Percentiles rank a stretch among this genome's conserved stretches.
These are phyloP conservation scores for Orientallactaga bullata DNA, from an alignment of 2,113 vertebrate species.

Conservation along the genomic window DNA sequence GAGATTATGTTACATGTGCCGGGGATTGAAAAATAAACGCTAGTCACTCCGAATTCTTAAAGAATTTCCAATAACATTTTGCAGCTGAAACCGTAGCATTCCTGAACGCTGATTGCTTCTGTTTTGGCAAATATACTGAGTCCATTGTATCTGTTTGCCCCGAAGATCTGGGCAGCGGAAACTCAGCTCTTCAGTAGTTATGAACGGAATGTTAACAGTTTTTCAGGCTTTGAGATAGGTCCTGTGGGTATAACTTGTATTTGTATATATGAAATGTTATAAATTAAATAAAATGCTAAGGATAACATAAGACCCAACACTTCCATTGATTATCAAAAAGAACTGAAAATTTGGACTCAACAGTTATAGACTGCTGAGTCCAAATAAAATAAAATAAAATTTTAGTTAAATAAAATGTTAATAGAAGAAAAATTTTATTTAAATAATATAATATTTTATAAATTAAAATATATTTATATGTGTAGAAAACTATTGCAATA, in stretches of 20 bases:
- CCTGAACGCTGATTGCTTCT: slow-evolving; percentile 1
- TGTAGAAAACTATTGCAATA: neutral
- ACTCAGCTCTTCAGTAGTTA: neutral
- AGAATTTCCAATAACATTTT: neutral
- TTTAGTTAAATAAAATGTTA: too few relatives aligned
- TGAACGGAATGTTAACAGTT: neutral
- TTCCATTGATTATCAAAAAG: too few relatives aligned
- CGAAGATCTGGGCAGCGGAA: neutral
- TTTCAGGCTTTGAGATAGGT: neutral
- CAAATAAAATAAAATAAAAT: too few relatives aligned
- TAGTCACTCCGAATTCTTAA: slow-evolving; percentile 10
- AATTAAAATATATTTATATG: too few relatives aligned
- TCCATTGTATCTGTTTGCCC: neutral
- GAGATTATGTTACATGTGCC: neutral
- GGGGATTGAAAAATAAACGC: slow-evolving; percentile 33
- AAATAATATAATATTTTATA: too few relatives aligned
- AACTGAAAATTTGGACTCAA: too few relatives aligned
- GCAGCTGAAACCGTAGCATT: neutral
- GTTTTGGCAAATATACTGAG: neutral
- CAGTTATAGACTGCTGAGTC: too few relatives aligned
- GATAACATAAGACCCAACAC: too few relatives aligned
- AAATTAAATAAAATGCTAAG: too few relatives aligned
- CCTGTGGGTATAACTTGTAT: neutral
- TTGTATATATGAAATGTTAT: too few relatives aligned
- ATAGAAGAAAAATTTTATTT: too few relatives aligned